Percentiles rank a stretch among this genome's conserved stretches.
Evolutionary conservation across 2,113 vertebrate genomes (phyloP).

Genomic region (Callochromis pleurospilus): DNA sequence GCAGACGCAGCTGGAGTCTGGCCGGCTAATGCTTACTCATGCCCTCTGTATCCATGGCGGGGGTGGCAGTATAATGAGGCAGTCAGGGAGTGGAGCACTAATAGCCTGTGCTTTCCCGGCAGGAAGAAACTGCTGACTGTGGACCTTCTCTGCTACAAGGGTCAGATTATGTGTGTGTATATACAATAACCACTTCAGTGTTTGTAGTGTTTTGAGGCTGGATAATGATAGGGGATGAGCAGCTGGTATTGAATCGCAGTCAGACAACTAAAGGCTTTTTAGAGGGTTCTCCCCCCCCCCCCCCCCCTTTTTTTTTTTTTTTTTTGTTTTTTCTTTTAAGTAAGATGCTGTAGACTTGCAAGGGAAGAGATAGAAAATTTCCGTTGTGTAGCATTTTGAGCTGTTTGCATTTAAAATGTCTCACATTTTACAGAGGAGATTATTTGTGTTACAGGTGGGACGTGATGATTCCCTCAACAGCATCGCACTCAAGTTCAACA

Average conservation of each 20-base stretch:
- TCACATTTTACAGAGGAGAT: neutral
- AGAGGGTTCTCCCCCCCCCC: no score
- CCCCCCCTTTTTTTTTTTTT: fast-evolving
- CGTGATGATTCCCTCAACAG: constrained; percentile 87
- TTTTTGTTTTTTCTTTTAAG: neutral
- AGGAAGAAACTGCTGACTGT: constrained; percentile 42
- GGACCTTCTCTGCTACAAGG: neutral
- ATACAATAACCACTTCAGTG: neutral
- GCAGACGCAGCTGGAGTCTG: neutral
- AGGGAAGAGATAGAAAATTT: neutral
- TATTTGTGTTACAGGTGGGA: constrained; percentile 74
- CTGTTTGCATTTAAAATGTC: neutral
- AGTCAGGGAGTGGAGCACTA: constrained; percentile 18
- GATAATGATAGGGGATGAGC: neutral
- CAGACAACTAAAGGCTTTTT: neutral
- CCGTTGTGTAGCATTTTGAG: neutral
- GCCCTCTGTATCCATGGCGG: neutral
- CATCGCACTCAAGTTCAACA: constrained; percentile 91
- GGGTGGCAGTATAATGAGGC: neutral
- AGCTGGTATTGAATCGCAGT: neutral
- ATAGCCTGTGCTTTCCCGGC: constrained; percentile 11
- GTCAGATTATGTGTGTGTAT: neutral
- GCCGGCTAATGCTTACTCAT: constrained; percentile 20
- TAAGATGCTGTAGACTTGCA: neutral
- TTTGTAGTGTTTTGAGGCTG: neutral